phyloP scores from a whole-genome alignment of 2,113 vertebrate species.

The Sorex fumeus region DNA sequence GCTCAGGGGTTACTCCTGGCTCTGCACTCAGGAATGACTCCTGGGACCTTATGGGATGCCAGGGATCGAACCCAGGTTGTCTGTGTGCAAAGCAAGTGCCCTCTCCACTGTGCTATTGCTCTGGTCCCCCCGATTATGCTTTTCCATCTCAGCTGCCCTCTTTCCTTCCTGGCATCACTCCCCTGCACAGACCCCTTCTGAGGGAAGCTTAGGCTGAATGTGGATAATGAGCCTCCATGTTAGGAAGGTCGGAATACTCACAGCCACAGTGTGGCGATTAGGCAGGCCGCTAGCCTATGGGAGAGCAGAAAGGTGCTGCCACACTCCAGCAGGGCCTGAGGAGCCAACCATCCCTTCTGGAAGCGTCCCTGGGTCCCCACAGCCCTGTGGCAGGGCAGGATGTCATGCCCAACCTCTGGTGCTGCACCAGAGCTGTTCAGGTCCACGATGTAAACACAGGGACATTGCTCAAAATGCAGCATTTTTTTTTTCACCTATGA shows the following conservation, averaged over 20 bases:
- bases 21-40: too few species aligned
- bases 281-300: background rate
- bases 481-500: constrained; percentile 1
- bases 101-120: too few species aligned
- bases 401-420: background rate
- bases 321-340: rapidly evolving
- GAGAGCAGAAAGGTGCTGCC: background rate
- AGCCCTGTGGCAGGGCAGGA: background rate
- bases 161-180: background rate
- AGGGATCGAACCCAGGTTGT: too few species aligned
- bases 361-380: background rate
- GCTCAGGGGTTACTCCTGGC: too few species aligned
- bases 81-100: too few species aligned
- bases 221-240: background rate
- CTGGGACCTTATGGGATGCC: too few species aligned
- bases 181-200: background rate
- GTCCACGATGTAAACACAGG: background rate
- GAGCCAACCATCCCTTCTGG: too few species aligned
- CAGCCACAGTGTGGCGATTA: background rate
- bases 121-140: too few species aligned
- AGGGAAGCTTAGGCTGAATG: background rate
- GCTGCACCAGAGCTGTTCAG: background rate
- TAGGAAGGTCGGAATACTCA: background rate
- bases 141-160: background rate
- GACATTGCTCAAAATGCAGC: background rate